Evolutionary conservation across 2,113 vertebrate species (phyloP), one percentile per base, ranked within the genome.

Genomic region (Todiramphus saurophagus): DNA sequence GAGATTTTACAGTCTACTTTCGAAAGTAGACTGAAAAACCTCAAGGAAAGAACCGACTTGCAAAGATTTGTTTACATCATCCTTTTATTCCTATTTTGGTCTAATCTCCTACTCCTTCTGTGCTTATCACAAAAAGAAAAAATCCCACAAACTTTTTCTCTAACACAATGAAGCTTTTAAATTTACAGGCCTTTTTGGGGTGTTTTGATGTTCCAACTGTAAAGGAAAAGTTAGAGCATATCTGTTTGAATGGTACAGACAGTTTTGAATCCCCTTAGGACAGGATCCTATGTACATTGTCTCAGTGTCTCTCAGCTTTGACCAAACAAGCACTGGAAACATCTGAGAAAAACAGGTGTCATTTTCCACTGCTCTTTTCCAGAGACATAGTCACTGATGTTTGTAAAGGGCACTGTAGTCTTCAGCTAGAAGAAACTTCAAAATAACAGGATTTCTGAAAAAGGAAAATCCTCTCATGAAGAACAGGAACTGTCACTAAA

Each of bases 331-430:
- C 59, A 64, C 76, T 67, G 33, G 80, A 87, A 96, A 93, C 24
- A 89, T 72, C 85, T 92, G 79, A 94, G 63, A 63, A 87, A 69
- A 83, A 67, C 15, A 83, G 46, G 56, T 87, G 68, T 72, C 33
- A 83, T 91, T 93, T 88, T 89, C 77, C 56, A 66, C 27, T 80
- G 56, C 43, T 91, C 60, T 90, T 78, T 94, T 64, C 68, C 79
- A 93, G 68, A 86, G n/a, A 80, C 51, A 69, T 5, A 51, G 76
- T 48, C 83, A 92, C 73, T 87, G 69, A 84, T 75, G 69, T 84
- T 78, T 84, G 33, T 64, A 78, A 96, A 87, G 39, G 70, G 66
- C 66, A 75, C 39, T 53, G 24, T 53, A 82, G 56, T 63, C 46
- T 86, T 88, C 59, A 74, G 64, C 51, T 86, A 77, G 46, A 60